These are phyloP conservation scores for Galeopterus variegatus DNA, from an alignment of 2,113 vertebrate genomes.

Conservation along the genomic window DNA sequence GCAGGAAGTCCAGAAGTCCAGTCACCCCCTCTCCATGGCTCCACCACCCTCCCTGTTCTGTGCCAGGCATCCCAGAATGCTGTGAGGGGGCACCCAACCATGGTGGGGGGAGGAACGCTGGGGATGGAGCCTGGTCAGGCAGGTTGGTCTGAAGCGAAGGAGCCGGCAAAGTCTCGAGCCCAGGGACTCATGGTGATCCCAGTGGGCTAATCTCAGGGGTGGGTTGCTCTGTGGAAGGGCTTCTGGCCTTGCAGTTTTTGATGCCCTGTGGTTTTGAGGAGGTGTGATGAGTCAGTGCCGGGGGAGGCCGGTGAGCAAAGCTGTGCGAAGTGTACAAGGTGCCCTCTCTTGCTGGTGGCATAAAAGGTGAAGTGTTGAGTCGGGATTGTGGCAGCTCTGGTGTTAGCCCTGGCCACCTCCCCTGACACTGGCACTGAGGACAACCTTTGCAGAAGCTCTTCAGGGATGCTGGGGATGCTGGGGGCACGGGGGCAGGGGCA, in stretches of 20 bases:
- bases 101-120: accelerated
- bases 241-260: background rate
- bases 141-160: background rate
- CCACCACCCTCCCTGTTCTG: background rate
- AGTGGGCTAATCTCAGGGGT: background rate
- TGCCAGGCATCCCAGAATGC: background rate
- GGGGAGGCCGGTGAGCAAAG: background rate
- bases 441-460: background rate
- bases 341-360: background rate
- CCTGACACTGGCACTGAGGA: background rate
- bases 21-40: background rate
- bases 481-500: no score
- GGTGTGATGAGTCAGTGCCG: accelerated
- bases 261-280: background rate
- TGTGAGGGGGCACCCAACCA: background rate
- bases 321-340: background rate
- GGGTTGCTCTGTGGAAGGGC: background rate
- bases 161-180: background rate
- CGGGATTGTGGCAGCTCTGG: background rate
- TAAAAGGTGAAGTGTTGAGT: background rate
- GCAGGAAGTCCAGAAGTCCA: background rate
- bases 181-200: background rate
- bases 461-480: background rate
- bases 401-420: background rate
- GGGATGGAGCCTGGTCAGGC: background rate